Evolutionary conservation across 2,888 invertebrate genomes (phyloP).

Genomic region (Plagodis pulveraria): DNA sequence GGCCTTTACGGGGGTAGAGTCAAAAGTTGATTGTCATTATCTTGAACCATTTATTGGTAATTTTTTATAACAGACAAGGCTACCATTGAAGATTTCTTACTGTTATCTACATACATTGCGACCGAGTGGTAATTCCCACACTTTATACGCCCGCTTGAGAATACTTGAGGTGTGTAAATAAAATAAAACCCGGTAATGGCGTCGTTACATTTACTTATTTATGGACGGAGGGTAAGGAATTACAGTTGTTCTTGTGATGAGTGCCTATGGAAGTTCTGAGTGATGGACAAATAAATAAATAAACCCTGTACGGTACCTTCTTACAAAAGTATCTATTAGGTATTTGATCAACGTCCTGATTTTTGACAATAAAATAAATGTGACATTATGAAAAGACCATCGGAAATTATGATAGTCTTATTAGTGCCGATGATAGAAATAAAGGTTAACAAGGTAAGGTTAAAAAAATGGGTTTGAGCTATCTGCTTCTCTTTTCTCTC

Average conservation of each 20-base stretch:
- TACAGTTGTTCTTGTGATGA: conserved; percentile 11
- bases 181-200: conserved; percentile 71
- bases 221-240: conserved; percentile 43
- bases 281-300: background rate
- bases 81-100: conserved; percentile 5
- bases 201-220: conserved; percentile 65
- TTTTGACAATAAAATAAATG: background rate
- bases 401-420: no score
- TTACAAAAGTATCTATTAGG: no score
- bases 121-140: conserved; percentile 68
- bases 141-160: conserved; percentile 64
- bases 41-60: no score
- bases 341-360: background rate
- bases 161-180: conserved; percentile 70
- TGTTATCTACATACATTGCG: conserved; percentile 45
- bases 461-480: no score
- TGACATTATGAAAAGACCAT: no score
- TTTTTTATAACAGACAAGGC: no score
- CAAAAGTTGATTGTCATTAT: no score
- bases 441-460: no score
- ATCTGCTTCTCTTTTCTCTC: no score
- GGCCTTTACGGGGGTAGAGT: no score
- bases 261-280: conserved; percentile 2
- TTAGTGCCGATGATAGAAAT: no score
- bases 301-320: background rate